These are phyloP conservation scores for Neogobius melanostomus DNA, from an alignment of 2,113 vertebrate genomes.

Conservation along the genomic window DNA sequence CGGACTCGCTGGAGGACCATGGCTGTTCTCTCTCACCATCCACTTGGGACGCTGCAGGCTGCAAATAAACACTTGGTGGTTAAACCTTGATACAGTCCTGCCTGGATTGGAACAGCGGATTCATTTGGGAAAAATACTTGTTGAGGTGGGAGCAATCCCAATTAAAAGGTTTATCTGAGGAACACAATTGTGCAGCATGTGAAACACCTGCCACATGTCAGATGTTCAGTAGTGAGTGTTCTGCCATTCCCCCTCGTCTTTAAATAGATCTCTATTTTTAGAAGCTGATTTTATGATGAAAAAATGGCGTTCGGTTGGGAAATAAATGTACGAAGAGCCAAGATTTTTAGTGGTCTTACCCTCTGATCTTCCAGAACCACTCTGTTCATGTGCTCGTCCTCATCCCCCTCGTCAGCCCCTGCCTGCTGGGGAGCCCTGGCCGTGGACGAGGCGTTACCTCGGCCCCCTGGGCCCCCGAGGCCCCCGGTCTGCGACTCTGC, in stretches of 20 bases:
- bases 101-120: too few relatives aligned
- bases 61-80: not conserved
- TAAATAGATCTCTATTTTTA: too few relatives aligned
- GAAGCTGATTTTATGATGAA: too few relatives aligned
- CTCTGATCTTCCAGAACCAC: slow-evolving; percentile 90
- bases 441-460: slow-evolving; percentile 90
- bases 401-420: slow-evolving; percentile 76
- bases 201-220: too few relatives aligned
- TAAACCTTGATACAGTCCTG: too few relatives aligned
- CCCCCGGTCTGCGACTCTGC: slow-evolving; percentile 88
- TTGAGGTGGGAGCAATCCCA: too few relatives aligned
- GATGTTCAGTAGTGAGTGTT: too few relatives aligned
- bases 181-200: slow-evolving; percentile 3
- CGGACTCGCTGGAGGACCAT: slow-evolving; percentile 77
- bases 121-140: too few relatives aligned
- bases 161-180: not conserved
- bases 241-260: too few relatives aligned
- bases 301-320: too few relatives aligned
- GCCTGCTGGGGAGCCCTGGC: slow-evolving; percentile 92
- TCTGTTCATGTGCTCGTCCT: slow-evolving; percentile 88
- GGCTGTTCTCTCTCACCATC: slow-evolving; percentile 69
- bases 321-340: too few relatives aligned
- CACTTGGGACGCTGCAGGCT: slow-evolving; percentile 61
- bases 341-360: slow-evolving; percentile 53
- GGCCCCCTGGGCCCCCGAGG: slow-evolving; percentile 84